Evolutionary conservation across 2,113 vertebrate genomes (phyloP), one percentile per base, ranked within the genome.

Genomic region (Clupea harengus): DNA sequence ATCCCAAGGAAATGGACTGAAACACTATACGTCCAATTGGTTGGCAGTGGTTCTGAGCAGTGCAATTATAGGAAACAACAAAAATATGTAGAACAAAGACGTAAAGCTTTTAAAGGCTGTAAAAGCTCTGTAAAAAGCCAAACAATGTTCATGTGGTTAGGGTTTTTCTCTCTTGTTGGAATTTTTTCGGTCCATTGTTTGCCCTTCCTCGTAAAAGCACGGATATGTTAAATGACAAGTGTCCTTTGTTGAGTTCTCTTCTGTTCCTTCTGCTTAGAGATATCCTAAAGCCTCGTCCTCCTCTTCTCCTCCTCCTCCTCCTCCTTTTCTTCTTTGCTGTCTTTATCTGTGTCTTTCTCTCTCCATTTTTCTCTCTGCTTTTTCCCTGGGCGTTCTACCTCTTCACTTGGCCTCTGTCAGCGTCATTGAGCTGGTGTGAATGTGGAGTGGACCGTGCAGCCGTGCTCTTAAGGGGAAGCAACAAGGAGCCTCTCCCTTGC

Each of bases 401-500:
- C 88, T 57, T 90, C 88, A 89, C 85, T 78, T 86, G 86, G 82
- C 93, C 93, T 93, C 91, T 94, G 92, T 92, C 92, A 92, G 2
- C 72, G 49, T 86, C 83, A 92, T 93, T 94, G 89, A 93, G 84
- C 28, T 28, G 82, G 60, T 83, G 91, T 87, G 88, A 86, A 47
- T 81, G 82, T 89, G 89, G 86, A 81, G 87, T 84, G 87, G 90
- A 88, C 88, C 89, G 82, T 84, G 64, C 81, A 82, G 91, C 86
- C 84, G 87, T 89, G 86, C 64, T 32, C 25, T 72, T 13, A 72
- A 72, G 72, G 2, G 32, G 11, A 25, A 39, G 32, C 32, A 11
- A 4, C 10, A n/a, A n/a, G 1, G 64, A 67, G 72, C 72, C 25
- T 78, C 72, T 39, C 10, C n/a, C 72, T 78, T 3, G 28, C 82